Evolutionary conservation across 1,140 invertebrate species (phyloP).

Genomic region (Liolophura sinensis): DNA sequence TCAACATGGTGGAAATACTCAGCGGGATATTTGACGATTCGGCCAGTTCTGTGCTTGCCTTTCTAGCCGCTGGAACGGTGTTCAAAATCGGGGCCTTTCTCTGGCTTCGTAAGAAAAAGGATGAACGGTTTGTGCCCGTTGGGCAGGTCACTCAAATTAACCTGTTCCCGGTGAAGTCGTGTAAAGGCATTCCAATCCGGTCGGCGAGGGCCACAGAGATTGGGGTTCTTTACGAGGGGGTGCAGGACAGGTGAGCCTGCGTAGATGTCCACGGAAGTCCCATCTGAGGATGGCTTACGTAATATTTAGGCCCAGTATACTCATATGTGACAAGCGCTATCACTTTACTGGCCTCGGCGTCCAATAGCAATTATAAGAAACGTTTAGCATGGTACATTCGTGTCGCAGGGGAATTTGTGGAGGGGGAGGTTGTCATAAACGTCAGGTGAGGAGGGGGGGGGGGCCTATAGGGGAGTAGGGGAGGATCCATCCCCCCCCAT

Average conservation of each 20-base stretch:
- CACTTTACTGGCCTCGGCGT: neutral
- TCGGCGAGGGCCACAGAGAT: slow-evolving; percentile 34
- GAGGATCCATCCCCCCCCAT: too few relatives aligned
- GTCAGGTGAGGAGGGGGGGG: too few relatives aligned
- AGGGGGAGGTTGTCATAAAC: too few relatives aligned
- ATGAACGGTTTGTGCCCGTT: slow-evolving; percentile 15
- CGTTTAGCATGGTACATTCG: neutral
- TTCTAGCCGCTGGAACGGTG: slow-evolving; percentile 24
- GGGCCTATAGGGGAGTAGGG: too few relatives aligned
- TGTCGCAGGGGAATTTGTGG: too few relatives aligned
- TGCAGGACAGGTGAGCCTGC: slow-evolving; percentile 39
- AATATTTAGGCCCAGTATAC: neutral
- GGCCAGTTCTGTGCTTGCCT: slow-evolving; percentile 19
- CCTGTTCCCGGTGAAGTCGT: slow-evolving; percentile 48
- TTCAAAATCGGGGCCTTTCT: slow-evolving; percentile 22
- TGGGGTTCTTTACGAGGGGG: slow-evolving; percentile 28
- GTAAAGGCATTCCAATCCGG: slow-evolving; percentile 35
- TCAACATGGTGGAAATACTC: too few relatives aligned
- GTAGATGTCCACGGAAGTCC: neutral
- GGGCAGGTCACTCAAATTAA: slow-evolving; percentile 32
- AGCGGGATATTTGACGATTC: neutral
- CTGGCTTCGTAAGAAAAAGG: slow-evolving; percentile 9
- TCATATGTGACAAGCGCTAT: neutral
- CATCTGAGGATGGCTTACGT: neutral
- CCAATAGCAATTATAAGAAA: neutral